Evolutionary conservation across 1,140 invertebrate genomes (phyloP).

Genomic region (Atta texana): DNA sequence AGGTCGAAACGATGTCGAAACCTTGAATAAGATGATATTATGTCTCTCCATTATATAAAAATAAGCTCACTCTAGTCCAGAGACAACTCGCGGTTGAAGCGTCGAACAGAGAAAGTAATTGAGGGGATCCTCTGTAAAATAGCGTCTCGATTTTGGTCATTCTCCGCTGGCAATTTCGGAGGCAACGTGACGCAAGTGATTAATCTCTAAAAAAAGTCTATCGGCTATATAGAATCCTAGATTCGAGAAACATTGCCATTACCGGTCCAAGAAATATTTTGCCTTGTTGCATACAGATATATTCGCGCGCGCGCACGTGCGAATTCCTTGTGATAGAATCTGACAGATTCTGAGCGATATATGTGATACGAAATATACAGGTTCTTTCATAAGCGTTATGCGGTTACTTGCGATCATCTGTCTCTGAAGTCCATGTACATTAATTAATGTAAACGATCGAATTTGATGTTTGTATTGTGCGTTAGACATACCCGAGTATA

Average conservation of each 20-base stretch:
- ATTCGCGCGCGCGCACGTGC: constrained; percentile 21
- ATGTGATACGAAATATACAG: constrained; percentile 57
- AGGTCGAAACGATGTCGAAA: constrained; percentile 1
- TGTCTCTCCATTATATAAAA: constrained; percentile 15
- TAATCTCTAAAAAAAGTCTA: constrained; percentile 37
- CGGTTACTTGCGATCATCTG: constrained; percentile 55
- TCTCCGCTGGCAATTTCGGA: constrained; percentile 59
- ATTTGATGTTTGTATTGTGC: constrained; percentile 55
- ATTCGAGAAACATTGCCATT: constrained; percentile 57
- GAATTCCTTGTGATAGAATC: constrained; percentile 57
- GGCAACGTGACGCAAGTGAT: constrained; percentile 60
- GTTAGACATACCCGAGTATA: constrained; percentile 42
- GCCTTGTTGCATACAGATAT: constrained; percentile 26
- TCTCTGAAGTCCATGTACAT: constrained; percentile 62
- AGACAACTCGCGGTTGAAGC: constrained; percentile 17
- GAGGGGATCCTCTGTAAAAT: constrained; percentile 28
- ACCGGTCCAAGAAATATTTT: constrained; percentile 37
- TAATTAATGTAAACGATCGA: constrained; percentile 54
- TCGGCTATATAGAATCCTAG: constrained; percentile 46
- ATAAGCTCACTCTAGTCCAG: constrained; percentile 53
- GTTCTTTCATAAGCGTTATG: constrained; percentile 52
- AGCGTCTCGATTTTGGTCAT: constrained; percentile 49
- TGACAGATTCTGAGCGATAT: constrained; percentile 40
- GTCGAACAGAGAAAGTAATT: constrained; percentile 29
- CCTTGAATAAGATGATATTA: constrained; percentile 32